phyloP scores from a whole-genome alignment of 2,113 vertebrate genomes.

The Cynoglossus semilaevis region DNA sequence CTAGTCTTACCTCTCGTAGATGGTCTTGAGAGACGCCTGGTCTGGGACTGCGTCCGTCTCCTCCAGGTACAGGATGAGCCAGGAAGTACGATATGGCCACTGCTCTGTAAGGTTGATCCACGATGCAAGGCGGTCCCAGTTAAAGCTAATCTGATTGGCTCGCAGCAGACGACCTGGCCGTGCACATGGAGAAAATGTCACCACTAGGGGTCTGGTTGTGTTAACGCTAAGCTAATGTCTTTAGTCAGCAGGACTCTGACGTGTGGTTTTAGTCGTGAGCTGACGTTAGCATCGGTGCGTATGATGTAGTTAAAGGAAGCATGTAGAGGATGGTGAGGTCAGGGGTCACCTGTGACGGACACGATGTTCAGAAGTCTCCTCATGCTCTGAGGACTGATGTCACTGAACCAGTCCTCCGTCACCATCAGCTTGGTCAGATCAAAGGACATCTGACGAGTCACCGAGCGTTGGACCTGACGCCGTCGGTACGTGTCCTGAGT shows the following conservation, averaged over 20 bases:
- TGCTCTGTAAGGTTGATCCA: conserved; percentile 99
- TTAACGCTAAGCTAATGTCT: no score
- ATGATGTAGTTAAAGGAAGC: conserved; percentile 47
- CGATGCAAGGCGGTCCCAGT: conserved; percentile 94
- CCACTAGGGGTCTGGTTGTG: no score
- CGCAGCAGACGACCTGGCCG: conserved; percentile 85
- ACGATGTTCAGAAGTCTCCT: conserved; percentile 95
- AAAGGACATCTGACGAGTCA: conserved; percentile 96
- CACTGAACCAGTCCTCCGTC: conserved; percentile 97
- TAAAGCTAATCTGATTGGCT: conserved; percentile 97
- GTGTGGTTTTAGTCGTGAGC: no score
- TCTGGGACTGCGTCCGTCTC: conserved; percentile 90
- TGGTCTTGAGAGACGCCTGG: conserved; percentile 86
- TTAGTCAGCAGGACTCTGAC: no score
- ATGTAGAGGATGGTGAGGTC: neutral
- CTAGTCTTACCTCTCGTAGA: conserved; percentile 88
- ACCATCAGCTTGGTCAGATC: conserved; percentile 94
- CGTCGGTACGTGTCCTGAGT: conserved; percentile 91
- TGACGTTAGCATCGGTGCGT: no score
- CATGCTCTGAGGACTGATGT: conserved; percentile 98
- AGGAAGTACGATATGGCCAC: conserved; percentile 97
- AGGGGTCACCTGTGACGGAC: conserved; percentile 84
- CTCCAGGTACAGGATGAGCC: conserved; percentile 93
- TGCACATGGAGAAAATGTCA: neutral
- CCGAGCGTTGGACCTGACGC: conserved; percentile 88